Base-by-base conservation (phyloP, 2,797 vertebrate genomes). In the Rachycentron canadum region DNA sequence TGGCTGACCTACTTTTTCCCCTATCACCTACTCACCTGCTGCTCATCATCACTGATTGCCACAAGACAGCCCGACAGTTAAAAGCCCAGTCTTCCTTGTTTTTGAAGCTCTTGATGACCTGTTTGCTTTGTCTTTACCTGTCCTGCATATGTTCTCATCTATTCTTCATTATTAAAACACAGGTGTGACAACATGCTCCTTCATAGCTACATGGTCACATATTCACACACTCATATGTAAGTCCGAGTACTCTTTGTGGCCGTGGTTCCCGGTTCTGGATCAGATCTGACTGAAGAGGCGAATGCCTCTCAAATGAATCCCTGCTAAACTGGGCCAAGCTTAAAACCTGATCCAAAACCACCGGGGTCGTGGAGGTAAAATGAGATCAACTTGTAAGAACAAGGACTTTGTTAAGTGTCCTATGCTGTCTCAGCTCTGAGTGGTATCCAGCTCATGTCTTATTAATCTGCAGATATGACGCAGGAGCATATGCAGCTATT, bases 291-390 rank as follows among this genome's bases (percentile, higher is more conserved):
- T 77, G 59, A 73, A 76, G 61, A 62, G 73, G 76, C 84, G 83
- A 87, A 50, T 49, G 60, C 45, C 63, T 64, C 62, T 79, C 69
- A 78, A 83, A 81, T 78, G 86, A 82, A 86, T 91, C 84, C 76
- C 69, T 52, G 73, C 50, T 78, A 38, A 76, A 82, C 74, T 30
- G 83, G 76, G 68, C 81, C 5, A 23, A 60, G 30, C 30, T 53
- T 19, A 23, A 81, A 64, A 41, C 66, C 73, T 34, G 73, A 45
- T 90, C 87, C 83, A 83, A 89, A 88, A 81, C 84, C 77, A 66
- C 50, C 40, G 19, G 80, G 67, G 76, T 82, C 87, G 64, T 41
- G 25, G 82, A 83, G 76, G 84, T 78, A 70, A 65, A 86, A 75
- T 87, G 83, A 89, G 79, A 85, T 88, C 87, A 78, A 77, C 65